A percentile compares a stretch with the other conserved stretches of the same genome.
These are phyloP conservation scores for Nyctereutes procyonoides DNA, from an alignment of 2,113 vertebrate genomes.

Conservation along the genomic window DNA sequence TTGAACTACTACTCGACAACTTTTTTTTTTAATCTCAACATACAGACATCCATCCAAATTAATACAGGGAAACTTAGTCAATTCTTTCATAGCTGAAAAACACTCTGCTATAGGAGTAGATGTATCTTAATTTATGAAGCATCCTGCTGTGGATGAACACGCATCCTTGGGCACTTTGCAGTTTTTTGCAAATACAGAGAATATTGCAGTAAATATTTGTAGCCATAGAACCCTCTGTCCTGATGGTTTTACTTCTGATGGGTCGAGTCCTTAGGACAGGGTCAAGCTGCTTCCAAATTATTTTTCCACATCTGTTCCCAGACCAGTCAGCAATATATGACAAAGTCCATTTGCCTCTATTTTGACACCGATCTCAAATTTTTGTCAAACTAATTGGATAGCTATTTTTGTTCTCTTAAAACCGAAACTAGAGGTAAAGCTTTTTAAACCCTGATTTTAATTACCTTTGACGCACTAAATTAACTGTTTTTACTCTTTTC, in stretches of 20 bases:
- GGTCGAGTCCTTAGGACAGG: background rate
- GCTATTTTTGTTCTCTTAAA: background rate
- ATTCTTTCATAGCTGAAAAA: background rate
- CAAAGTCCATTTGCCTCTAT: background rate
- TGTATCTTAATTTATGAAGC: background rate
- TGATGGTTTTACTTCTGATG: background rate
- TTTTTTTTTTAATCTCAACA: background rate
- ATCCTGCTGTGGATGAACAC: background rate
- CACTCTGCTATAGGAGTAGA: background rate
- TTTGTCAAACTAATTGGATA: background rate
- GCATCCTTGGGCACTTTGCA: background rate
- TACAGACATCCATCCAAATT: background rate
- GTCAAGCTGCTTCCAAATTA: constrained; percentile 30
- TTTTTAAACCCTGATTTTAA: background rate
- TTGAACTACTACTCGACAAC: background rate
- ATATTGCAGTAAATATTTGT: background rate
- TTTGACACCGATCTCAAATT: background rate
- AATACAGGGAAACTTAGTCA: background rate
- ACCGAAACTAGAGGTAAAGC: background rate
- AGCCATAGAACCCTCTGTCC: background rate
- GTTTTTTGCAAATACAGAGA: background rate
- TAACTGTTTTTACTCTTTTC: background rate
- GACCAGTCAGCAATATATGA: background rate
- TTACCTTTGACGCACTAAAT: background rate
- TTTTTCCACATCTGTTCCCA: background rate